Percentiles rank a stretch among this genome's conserved stretches.
These are phyloP conservation scores for Hydroisotoma schaefferi DNA, from an alignment of 2,888 invertebrate species.

Conservation along the genomic window DNA sequence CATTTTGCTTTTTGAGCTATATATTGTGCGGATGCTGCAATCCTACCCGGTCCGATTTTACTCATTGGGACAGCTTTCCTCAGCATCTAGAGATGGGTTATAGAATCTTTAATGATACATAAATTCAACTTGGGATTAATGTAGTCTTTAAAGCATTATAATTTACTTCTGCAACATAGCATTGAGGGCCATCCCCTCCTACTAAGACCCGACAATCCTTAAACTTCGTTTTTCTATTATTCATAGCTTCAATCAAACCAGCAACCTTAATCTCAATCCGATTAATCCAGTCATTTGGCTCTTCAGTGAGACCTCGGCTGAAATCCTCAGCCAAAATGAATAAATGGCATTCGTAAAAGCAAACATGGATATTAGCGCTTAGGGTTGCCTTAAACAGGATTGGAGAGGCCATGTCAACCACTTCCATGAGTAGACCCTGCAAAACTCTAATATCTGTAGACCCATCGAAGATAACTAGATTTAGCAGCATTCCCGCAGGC, in stretches of 20 bases:
- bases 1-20: conserved; percentile 39
- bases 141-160: not conserved
- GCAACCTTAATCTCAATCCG: conserved; percentile 31
- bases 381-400: conserved; percentile 29
- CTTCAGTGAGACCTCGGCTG: conserved; percentile 25
- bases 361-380: conserved; percentile 22
- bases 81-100: conserved; percentile 28
- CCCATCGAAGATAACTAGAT: conserved; percentile 40
- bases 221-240: conserved; percentile 19
- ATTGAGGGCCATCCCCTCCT: conserved; percentile 42
- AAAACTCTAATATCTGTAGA: conserved; percentile 25
- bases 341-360: conserved; percentile 37
- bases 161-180: conserved; percentile 40
- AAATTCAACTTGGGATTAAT: not conserved
- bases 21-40: conserved; percentile 42
- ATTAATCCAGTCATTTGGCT: conserved; percentile 34
- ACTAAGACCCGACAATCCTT: conserved; percentile 36
- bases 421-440: conserved; percentile 44
- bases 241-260: conserved; percentile 27
- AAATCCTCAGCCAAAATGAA: conserved; percentile 43
- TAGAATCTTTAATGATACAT: not conserved
- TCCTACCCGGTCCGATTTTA: conserved; percentile 32
- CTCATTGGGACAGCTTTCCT: conserved; percentile 27
- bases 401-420: conserved; percentile 40
- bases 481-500: conserved; percentile 29